Evolutionary conservation across 2,888 invertebrate genomes (phyloP).

Genomic region (Himalopsyche anomala): DNA sequence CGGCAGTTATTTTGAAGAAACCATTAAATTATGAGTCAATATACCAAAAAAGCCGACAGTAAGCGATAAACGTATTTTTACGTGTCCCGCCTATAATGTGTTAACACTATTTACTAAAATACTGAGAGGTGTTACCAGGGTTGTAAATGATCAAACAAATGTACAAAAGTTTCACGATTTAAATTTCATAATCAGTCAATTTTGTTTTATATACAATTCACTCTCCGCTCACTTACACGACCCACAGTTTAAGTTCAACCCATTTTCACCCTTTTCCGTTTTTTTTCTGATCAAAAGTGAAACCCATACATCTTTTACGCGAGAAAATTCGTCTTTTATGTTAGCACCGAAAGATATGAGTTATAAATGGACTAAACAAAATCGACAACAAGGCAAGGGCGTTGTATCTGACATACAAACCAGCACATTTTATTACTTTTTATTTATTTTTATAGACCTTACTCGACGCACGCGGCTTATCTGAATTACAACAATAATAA

Average conservation of each 20-base stretch:
- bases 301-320: conserved; percentile 41
- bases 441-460: conserved; percentile 56
- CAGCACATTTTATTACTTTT: conserved; percentile 55
- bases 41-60: too few species aligned
- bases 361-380: conserved; percentile 53
- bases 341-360: conserved; percentile 24
- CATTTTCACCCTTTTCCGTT: conserved; percentile 1
- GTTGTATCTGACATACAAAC: conserved; percentile 4
- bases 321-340: conserved; percentile 27
- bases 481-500: conserved; percentile 48
- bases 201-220: neutral
- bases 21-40: too few species aligned
- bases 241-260: neutral
- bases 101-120: too few species aligned
- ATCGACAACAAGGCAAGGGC: conserved; percentile 53
- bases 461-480: neutral
- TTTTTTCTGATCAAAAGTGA: conserved; percentile 27
- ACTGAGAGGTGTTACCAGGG: too few species aligned
- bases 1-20: too few species aligned
- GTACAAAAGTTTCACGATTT: too few species aligned
- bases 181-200: too few species aligned
- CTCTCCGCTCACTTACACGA: neutral
- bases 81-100: too few species aligned
- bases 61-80: too few species aligned
- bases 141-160: too few species aligned